These are phyloP conservation scores for Periophthalmodon schlosseri DNA, from an alignment of 2,113 vertebrate species.

Conservation along the genomic window DNA sequence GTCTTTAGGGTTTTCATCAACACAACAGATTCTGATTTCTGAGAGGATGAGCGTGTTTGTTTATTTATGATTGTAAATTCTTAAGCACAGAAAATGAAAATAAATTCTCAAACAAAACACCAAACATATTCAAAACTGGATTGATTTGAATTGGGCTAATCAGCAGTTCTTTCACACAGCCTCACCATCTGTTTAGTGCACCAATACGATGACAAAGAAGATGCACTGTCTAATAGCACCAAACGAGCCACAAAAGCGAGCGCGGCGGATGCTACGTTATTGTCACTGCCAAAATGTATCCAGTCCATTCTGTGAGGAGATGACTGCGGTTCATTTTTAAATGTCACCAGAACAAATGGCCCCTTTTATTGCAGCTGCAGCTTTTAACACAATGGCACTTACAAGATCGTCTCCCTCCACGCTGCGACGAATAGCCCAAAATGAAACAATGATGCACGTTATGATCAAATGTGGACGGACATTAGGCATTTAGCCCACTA, in stretches of 20 bases:
- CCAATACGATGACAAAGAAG: conserved; percentile 9
- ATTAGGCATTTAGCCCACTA: neutral
- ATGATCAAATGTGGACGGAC: conserved; percentile 2
- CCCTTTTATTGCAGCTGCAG: conserved; percentile 6
- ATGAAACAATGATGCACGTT: conserved; percentile 5
- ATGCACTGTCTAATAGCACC: neutral
- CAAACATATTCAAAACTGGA: neutral
- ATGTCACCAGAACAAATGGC: conserved; percentile 8
- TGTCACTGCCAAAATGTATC: conserved; percentile 6
- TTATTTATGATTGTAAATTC: conserved; percentile 1
- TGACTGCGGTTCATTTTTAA: conserved; percentile 8
- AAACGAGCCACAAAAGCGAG: conserved; percentile 2
- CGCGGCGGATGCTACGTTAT: neutral
- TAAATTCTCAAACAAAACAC: neutral
- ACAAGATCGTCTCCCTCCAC: neutral
- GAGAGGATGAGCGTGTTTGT: conserved; percentile 1
- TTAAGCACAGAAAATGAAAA: neutral
- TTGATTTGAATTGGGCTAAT: conserved; percentile 8
- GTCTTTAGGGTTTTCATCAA: neutral
- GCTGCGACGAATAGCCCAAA: neutral
- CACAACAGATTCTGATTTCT: neutral
- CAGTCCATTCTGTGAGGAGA: conserved; percentile 2
- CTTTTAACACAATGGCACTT: conserved; percentile 9
- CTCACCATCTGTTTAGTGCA: conserved; percentile 1
- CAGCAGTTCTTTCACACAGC: neutral